Conservation (phyloP, 1,140 invertebrate genomes). For the Grapholita molesta region DNA sequence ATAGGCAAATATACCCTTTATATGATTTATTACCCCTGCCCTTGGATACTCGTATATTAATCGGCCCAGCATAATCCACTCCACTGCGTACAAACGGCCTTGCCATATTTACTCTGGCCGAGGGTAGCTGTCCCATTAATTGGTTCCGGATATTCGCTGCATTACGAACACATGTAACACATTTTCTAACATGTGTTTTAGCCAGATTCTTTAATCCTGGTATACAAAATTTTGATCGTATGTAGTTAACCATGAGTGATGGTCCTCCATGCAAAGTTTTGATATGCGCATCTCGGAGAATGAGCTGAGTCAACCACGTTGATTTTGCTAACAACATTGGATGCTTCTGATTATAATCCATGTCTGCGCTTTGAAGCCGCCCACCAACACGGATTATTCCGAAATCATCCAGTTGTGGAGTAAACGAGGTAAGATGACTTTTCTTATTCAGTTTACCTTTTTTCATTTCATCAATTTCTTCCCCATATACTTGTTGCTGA, state of each 20-base stretch:
- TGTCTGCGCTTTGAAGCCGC: not conserved
- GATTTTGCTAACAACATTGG: conserved; percentile 11
- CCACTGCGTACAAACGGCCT: not conserved
- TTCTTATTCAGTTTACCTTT: not conserved
- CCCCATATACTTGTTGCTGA: not conserved
- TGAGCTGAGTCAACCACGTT: not conserved
- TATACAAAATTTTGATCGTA: conserved; percentile 16
- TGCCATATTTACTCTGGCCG: not conserved
- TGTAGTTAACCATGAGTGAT: not conserved
- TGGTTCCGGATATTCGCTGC: not conserved
- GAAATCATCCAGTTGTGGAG: not conserved
- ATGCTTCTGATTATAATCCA: conserved; percentile 18
- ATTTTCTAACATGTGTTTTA: conserved; percentile 4
- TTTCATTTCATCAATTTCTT: not conserved
- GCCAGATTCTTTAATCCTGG: conserved; percentile 14
- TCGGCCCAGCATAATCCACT: conserved; percentile 12
- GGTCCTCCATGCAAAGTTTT: conserved; percentile 11
- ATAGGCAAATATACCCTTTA: conserved; percentile 26
- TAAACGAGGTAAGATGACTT: not conserved
- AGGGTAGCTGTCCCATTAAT: conserved; percentile 25
- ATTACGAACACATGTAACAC: conserved; percentile 20
- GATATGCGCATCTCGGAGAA: conserved; percentile 8
- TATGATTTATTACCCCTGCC: not conserved
- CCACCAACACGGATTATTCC: not conserved
- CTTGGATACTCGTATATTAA: not conserved